These are phyloP conservation scores for Pantherophis alleghaniensis DNA, from an alignment of 2,797 vertebrate genomes.

Conservation along the genomic window DNA sequence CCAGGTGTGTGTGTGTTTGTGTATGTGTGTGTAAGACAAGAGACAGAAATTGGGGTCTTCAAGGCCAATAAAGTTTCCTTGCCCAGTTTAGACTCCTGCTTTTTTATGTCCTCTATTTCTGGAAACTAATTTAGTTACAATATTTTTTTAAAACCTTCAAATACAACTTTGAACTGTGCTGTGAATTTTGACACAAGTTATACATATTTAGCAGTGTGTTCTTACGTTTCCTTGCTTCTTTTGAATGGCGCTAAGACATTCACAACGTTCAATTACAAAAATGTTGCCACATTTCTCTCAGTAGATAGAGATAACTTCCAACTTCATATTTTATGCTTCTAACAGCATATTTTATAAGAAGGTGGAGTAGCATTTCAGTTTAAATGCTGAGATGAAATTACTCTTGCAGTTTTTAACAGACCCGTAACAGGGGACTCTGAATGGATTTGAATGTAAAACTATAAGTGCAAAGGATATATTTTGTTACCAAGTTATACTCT, in stretches of 20 bases:
- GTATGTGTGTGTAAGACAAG: not conserved
- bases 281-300: not conserved
- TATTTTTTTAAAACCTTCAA: conserved; percentile 11
- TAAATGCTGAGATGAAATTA: not conserved
- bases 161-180: conserved; percentile 52
- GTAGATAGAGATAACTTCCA: not conserved
- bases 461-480: not conserved
- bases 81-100: not conserved
- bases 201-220: conserved; percentile 66
- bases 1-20: not conserved
- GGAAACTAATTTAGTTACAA: not conserved
- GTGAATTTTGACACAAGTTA: conserved; percentile 70
- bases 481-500: not conserved
- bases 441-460: not conserved
- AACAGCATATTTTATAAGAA: not conserved
- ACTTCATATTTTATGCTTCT: not conserved
- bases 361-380: not conserved
- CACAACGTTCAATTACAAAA: conserved; percentile 5
- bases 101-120: not conserved
- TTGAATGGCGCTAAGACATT: not conserved
- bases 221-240: conserved; percentile 28
- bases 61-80: not conserved
- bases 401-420: not conserved
- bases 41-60: not conserved
- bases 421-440: not conserved